These are phyloP conservation scores for Amiota mariae DNA, from an alignment of 2,888 invertebrate species.

Conservation along the genomic window DNA sequence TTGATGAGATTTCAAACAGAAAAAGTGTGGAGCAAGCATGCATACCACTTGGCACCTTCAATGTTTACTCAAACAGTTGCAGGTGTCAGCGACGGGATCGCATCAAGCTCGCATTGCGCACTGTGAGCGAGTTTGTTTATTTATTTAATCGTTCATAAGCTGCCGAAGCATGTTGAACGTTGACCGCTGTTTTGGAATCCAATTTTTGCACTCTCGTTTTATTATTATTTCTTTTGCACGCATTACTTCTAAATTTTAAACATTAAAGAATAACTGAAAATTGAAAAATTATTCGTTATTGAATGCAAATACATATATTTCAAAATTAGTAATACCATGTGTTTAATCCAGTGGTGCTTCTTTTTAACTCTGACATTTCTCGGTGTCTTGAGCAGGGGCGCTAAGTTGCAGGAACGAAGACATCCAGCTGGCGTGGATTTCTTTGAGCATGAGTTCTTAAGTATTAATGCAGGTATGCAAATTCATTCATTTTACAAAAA, in stretches of 20 bases:
- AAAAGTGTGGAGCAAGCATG: slow-evolving; percentile 37
- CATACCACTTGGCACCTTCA: neutral
- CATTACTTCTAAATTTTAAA: neutral
- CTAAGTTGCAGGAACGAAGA: slow-evolving; percentile 38
- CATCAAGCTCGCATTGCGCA: slow-evolving; percentile 35
- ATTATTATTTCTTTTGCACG: neutral
- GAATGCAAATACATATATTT: slow-evolving; percentile 9
- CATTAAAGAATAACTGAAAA: slow-evolving; percentile 14
- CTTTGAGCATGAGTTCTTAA: slow-evolving; percentile 65
- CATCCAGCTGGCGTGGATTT: slow-evolving; percentile 63
- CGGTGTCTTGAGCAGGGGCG: slow-evolving; percentile 51
- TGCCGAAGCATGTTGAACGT: slow-evolving; percentile 39
- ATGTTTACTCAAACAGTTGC: slow-evolving; percentile 9
- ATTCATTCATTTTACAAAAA: neutral
- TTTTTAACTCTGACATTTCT: slow-evolving; percentile 36
- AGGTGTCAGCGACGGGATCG: slow-evolving; percentile 37
- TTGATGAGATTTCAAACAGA: slow-evolving; percentile 4
- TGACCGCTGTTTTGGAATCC: neutral
- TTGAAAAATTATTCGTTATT: neutral
- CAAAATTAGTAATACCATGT: slow-evolving; percentile 17
- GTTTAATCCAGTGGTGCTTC: neutral
- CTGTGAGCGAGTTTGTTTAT: slow-evolving; percentile 37
- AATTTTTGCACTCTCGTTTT: neutral
- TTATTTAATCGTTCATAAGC: slow-evolving; percentile 43
- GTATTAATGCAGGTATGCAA: slow-evolving; percentile 51